These are phyloP conservation scores for Probosciger aterrimus DNA, from an alignment of 2,113 vertebrate genomes.

Conservation along the genomic window DNA sequence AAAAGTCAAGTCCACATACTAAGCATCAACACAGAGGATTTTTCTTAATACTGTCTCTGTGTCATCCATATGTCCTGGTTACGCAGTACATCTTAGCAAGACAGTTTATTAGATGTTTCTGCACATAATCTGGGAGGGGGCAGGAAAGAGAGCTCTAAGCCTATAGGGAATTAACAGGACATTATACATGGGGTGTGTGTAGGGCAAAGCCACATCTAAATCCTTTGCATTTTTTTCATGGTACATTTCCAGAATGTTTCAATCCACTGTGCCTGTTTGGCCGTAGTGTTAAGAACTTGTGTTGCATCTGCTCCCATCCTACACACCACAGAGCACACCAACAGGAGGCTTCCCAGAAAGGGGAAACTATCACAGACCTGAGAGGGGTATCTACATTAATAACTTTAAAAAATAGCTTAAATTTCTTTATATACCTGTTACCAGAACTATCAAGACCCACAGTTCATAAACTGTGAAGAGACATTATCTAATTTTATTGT, in stretches of 20 bases:
- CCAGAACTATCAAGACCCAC: neutral
- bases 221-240: neutral
- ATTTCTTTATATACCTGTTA: neutral
- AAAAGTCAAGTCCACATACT: constrained; percentile 17
- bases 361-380: neutral
- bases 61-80: neutral
- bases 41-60: neutral
- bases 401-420: neutral
- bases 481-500: neutral
- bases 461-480: neutral
- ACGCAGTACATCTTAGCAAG: neutral
- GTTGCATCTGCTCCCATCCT: neutral
- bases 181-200: neutral
- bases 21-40: neutral
- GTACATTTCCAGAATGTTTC: neutral
- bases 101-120: neutral
- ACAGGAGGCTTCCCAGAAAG: neutral
- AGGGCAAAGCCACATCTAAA: neutral
- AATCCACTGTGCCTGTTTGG: neutral
- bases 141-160: neutral
- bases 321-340: rapidly evolving
- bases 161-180: neutral
- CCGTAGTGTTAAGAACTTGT: neutral
- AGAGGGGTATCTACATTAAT: neutral
- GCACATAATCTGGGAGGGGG: neutral